Evolutionary conservation across 2,797 vertebrate genomes (phyloP), one percentile per base, ranked within the genome.

Genomic region (Threskiornis aethiopicus): DNA sequence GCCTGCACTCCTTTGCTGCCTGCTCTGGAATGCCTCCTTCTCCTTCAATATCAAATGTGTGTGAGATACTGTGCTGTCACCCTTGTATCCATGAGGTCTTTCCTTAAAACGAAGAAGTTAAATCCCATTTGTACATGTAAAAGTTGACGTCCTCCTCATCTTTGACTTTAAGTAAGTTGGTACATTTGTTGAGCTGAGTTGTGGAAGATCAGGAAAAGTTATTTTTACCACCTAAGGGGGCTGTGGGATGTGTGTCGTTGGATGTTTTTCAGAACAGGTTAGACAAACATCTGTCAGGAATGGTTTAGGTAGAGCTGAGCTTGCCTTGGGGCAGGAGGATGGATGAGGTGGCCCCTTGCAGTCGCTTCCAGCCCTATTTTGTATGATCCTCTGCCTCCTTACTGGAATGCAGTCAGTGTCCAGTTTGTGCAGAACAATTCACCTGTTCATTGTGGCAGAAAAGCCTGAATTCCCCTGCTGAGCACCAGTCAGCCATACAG

Each of bases 281-380:
- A 78, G 73, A 87, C 39, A 89, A 89, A 93, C 66, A 84, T 54
- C 65, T 96, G 82, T 75, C 87, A 95, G 73, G 35, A 81, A 46
- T 49, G 29, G 47, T 94, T 95, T 91, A 52, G 35, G 47, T 67
- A 90, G 13, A 93, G 11, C 29, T 89, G 57, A 84, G 11, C 44
- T 73, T 91, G 61, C 92, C 73, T 87, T 87, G 70, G 24, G 90
- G 82, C 82, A 67, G 29, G 37, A 35, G 14, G 20, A 16, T 8
- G 13, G 61, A 73, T 49, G 70, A 84, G 21, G 61, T 82, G 65
- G 87, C 39, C 73, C 46, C 21, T 80, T 79, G 13, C 44, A 80
- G 72, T 41, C n/a, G 17, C 12, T 81, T 83, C 33, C 52, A 75
- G 13, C 21, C 15, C 26, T 75, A 10, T 78, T 87, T 78, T 55